Evolutionary conservation across 1,140 invertebrate species (phyloP), one percentile per base, ranked within the genome.

Genomic region (Cyclina sinensis): DNA sequence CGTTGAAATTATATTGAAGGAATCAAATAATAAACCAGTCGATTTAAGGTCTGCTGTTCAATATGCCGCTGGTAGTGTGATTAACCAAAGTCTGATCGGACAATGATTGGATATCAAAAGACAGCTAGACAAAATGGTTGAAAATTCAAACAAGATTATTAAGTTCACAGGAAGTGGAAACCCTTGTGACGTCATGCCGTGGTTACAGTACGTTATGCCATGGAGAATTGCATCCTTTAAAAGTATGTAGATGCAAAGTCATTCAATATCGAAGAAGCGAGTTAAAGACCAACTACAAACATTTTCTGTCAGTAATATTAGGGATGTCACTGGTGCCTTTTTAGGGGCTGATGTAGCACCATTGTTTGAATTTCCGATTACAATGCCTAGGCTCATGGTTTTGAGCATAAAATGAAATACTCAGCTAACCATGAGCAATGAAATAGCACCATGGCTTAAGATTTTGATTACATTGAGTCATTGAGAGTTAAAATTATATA

Each of bases 191-290:
- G 74, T 78, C 5, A 12, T 78, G 24, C 74, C 74, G 0, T 78
- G 74, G 74, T 35, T 78, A n/a, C 32, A 51, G n/a, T 51, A 78
- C 21, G 11, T 46, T 1, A 78, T 78, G 74, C 74, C 74, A 2
- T 30, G 37, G 39, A 48, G 21, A 78, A 32, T 78, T 35, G 2
- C 43, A 7, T 1, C 21, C 21, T 78, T 48, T 7, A 78, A 51
- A 51, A 9, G 7, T 18, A 78, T 78, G 1, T 9, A 24, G 1
- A 5, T 21, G n/a, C 16, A 46, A 12, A 9, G 11, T 18, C 1
- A 9, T 9, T 7, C 5, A 39, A 39, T 39, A 7, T 12, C 43
- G n/a, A 24, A 51, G 27, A 5, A n/a, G 18, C 32, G 51, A 32
- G 32, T 78, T 78, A 1, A 78, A 3, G 21, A 51, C 4, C 74